Percentiles rank a stretch among this genome's conserved stretches.
Evolutionary conservation across 2,888 invertebrate genomes (phyloP).

Genomic region (Lepidocyrtoides sp.): DNA sequence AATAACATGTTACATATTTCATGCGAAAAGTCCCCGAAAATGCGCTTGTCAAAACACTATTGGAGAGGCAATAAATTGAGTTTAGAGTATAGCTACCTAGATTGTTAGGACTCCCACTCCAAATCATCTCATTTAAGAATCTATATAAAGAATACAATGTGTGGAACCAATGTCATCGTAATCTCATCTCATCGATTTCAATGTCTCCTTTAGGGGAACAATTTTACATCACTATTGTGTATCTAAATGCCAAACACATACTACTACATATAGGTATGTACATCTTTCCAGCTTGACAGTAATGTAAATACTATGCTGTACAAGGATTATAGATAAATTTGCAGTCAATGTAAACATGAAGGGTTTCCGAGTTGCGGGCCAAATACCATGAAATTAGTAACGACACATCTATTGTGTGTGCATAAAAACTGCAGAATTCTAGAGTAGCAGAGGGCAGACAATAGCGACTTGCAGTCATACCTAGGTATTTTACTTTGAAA

Average conservation of each 20-base stretch:
- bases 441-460: not conserved
- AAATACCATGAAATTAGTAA: conserved; percentile 19
- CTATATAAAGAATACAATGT: conserved; percentile 75
- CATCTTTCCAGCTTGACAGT: not conserved
- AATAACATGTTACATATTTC: not conserved
- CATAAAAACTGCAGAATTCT: not conserved
- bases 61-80: not conserved
- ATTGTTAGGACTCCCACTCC: conserved; percentile 90
- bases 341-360: not conserved
- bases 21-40: conserved; percentile 1
- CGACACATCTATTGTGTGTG: not conserved
- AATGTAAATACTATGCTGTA: not conserved
- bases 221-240: not conserved
- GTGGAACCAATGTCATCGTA: not conserved
- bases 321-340: not conserved
- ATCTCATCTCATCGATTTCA: conserved; percentile 93
- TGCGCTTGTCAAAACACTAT: not conserved
- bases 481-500: not conserved
- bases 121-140: conserved; percentile 89
- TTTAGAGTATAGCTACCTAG: conserved; percentile 88
- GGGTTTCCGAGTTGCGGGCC: not conserved
- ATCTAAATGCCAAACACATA: not conserved
- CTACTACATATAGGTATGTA: too few species aligned
- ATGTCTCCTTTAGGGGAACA: not conserved
- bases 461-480: too few species aligned